A percentile compares a stretch with the other conserved stretches of the same genome.
Conservation (phyloP, 2,888 invertebrate species). For the Drosophila borealis region DNA sequence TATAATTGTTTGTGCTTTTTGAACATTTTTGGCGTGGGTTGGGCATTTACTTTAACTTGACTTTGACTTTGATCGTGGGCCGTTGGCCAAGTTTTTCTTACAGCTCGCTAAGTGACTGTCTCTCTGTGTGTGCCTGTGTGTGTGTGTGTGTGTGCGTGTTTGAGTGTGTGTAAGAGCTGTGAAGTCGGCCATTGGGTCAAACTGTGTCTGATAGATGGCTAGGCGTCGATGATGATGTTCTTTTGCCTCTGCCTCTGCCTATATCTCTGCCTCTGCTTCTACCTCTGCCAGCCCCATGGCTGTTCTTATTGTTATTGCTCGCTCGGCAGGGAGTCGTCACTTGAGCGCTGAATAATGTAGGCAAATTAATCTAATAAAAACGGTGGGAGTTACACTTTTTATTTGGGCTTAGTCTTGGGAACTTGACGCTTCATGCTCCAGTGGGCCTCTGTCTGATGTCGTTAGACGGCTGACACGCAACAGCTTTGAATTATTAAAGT, state of each 20-base stretch:
- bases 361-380: conserved; percentile 76
- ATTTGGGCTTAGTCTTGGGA: conserved; percentile 42
- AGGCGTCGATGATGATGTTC: conserved; percentile 69
- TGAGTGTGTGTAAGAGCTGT: conserved; percentile 65
- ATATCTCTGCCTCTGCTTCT: conserved; percentile 23
- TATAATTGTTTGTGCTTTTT: conserved; percentile 10
- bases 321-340: conserved; percentile 63
- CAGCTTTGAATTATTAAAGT: conserved; percentile 55
- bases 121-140: conserved; percentile 10
- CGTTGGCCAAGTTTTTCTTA: conserved; percentile 56
- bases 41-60: conserved; percentile 51
- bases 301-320: conserved; percentile 20
- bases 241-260: conserved; percentile 5
- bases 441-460: conserved; percentile 15
- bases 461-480: conserved; percentile 23
- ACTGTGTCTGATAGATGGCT: conserved; percentile 73
- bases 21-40: conserved; percentile 50
- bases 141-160: conserved; percentile 7
- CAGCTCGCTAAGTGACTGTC: conserved; percentile 11
- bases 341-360: conserved; percentile 69
- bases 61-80: conserved; percentile 65
- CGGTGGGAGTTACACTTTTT: conserved; percentile 64
- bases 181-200: conserved; percentile 80
- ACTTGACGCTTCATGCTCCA: conserved; percentile 35
- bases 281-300: conserved; percentile 19